These are phyloP conservation scores for Orchesella flavescens DNA, from an alignment of 2,888 invertebrate species.

Conservation along the genomic window DNA sequence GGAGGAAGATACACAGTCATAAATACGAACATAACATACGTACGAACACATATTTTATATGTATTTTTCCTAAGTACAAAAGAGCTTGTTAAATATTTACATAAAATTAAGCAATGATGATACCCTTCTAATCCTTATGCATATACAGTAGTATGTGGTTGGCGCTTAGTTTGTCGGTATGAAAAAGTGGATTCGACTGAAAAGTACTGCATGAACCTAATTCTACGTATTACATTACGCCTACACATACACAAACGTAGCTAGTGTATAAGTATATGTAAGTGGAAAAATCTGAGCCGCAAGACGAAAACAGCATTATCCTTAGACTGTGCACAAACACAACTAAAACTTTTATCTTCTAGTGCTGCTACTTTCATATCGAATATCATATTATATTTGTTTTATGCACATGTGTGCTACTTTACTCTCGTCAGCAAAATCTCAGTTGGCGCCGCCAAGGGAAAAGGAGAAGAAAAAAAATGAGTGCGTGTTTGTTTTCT, in stretches of 20 bases:
- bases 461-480: conserved; percentile 6
- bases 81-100: conserved; percentile 2
- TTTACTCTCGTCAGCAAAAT: conserved; percentile 32
- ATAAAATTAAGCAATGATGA: not conserved
- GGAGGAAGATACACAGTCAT: not conserved
- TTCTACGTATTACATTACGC: no score
- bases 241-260: no score
- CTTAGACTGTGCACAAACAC: not conserved
- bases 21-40: not conserved
- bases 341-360: no score
- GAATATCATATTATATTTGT: not conserved
- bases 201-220: no score
- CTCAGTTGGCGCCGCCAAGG: conserved; percentile 46
- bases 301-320: not conserved
- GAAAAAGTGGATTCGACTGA: no score
- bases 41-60: not conserved
- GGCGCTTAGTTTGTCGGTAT: no score
- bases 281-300: not conserved
- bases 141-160: no score
- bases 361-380: no score
- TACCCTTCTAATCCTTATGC: no score
- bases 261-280: not conserved
- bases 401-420: not conserved
- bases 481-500: conserved; percentile 58
- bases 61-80: not conserved